Base-by-base conservation (phyloP, 1,140 invertebrate genomes). In the Pissodes strobi region DNA sequence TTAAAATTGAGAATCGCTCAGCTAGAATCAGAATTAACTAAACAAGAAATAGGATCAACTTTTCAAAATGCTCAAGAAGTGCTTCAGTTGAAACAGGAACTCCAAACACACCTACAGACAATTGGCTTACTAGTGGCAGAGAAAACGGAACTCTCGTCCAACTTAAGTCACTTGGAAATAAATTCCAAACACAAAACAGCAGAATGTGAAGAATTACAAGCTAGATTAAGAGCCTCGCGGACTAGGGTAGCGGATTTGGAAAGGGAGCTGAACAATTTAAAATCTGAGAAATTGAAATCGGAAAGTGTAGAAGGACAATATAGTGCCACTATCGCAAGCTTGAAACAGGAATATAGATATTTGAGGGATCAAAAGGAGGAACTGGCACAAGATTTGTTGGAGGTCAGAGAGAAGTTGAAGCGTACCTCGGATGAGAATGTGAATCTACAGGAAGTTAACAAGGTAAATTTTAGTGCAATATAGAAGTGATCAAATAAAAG, bases 91-190 rank as follows among this genome's bases (percentile, higher is more conserved):
- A 73, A 78, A 52, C 69, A 76, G 30, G 74, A 81, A 43, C 62
- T 80, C 13, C 80, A 87, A 69, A 72, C 82, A 67, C 88, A 92
- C 78, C 80, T 87, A 55, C 88, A 91, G 73, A 90, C 90, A 4
- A 88, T 92, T 41, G 87, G 87, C 43, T 87, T 93, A 63, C 76
- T 93, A 18, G 90, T 93, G 15, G 85, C 85, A 2, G 91, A 93
- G 72, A 93, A 92, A 78, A 86, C 89, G 27, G 89, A 92, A 74
- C 78, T 93, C 1, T 84, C 85, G 68, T 82, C 86, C n/a, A 81
- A 85, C 37, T 72, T 92, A 13, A 80, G 79, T 34, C 85, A 90
- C 70, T 81, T 76, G 63, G 84, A 89, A 67, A 76, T 81, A 52
- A 73, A 78, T 21, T 78, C 81, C 17, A 86, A 88, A 64, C 83